phyloP scores from a whole-genome alignment of 2,113 vertebrate genomes.

The Phaetusa simplex region DNA sequence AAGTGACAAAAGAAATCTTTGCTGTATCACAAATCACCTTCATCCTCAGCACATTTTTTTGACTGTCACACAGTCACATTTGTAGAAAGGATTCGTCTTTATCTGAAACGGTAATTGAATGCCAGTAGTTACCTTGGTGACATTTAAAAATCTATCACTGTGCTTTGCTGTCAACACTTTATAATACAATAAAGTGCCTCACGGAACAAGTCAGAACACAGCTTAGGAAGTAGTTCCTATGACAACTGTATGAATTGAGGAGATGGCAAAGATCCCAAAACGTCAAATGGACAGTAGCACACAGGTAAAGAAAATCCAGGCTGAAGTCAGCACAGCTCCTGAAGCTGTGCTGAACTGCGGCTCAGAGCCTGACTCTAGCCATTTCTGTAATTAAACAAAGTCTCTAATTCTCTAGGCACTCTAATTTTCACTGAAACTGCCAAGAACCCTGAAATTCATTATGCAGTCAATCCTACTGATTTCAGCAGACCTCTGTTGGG shows the following conservation, averaged over 20 bases:
- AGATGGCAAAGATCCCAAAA: conserved; percentile 34
- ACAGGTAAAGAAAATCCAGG: background rate
- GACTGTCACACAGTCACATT: conserved; percentile 47
- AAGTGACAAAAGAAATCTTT: conserved; percentile 1
- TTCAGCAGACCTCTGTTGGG: background rate
- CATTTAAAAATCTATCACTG: conserved; percentile 60
- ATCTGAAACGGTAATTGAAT: conserved; percentile 69
- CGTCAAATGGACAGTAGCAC: conserved; percentile 3
- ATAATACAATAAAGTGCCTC: conserved; percentile 62
- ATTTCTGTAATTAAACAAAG: background rate
- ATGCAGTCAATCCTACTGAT: background rate
- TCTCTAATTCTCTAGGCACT: background rate
- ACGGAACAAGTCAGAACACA: conserved; percentile 69
- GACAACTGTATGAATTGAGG: conserved; percentile 67
- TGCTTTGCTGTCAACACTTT: conserved; percentile 67
- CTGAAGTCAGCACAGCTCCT: background rate
- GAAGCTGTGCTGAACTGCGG: background rate
- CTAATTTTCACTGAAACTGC: background rate
- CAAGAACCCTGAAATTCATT: background rate
- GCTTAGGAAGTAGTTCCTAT: conserved; percentile 74
- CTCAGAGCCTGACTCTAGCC: background rate
- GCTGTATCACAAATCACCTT: background rate
- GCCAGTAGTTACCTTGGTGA: conserved; percentile 73
- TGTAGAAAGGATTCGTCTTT: conserved; percentile 66
- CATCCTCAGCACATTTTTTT: background rate